phyloP scores from a whole-genome alignment of 64 coral and sea anemone species.

The Pocillopora verrucosa region DNA sequence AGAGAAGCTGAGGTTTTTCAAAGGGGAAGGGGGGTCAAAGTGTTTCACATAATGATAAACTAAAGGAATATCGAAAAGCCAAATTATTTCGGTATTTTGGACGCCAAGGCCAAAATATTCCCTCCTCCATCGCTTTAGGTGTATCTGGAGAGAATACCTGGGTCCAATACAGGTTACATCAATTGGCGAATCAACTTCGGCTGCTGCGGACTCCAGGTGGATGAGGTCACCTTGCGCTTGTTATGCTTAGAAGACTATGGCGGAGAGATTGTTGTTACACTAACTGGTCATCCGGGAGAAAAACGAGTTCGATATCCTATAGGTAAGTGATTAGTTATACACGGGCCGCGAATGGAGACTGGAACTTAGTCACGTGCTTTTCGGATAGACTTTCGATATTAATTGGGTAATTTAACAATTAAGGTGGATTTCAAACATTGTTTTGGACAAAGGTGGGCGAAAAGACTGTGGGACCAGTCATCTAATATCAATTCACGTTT shows the following conservation, averaged over 20 bases:
- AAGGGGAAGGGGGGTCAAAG: no score
- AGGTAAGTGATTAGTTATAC: constrained; percentile 42
- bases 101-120: not conserved
- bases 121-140: constrained; percentile 30
- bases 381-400: no score
- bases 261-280: constrained; percentile 76
- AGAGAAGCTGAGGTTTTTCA: not conserved
- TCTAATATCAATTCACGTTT: no score
- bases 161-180: constrained; percentile 68
- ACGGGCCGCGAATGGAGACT: no score
- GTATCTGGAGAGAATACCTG: constrained; percentile 65
- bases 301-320: constrained; percentile 72
- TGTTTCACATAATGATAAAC: no score
- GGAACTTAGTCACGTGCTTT: no score
- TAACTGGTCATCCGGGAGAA: constrained; percentile 57
- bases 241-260: constrained; percentile 61
- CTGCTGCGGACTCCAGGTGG: constrained; percentile 82
- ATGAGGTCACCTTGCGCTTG: constrained; percentile 80
- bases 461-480: no score
- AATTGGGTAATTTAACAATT: no score
- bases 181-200: constrained; percentile 93
- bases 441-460: no score
- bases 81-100: no score
- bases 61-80: no score
- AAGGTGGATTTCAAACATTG: no score